Percentiles rank a stretch among this genome's conserved stretches.
Evolutionary conservation across 2,888 invertebrate genomes (phyloP).

Genomic region (Miltochrista miniata): DNA sequence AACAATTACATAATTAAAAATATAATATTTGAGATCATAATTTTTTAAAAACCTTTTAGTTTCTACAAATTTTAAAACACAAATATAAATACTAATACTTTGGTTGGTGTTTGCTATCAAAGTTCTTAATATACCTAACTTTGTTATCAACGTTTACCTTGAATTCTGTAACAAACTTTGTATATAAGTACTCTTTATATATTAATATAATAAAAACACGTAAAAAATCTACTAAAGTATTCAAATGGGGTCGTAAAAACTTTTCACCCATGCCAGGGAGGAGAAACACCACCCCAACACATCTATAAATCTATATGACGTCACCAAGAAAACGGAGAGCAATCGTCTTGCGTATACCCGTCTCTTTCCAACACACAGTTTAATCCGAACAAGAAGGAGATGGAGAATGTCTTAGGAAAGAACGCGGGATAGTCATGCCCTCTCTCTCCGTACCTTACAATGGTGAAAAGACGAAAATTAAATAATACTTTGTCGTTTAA

Average conservation of each 20-base stretch:
- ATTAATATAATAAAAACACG: no score
- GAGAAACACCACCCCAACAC: constrained; percentile 54
- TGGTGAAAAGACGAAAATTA: constrained; percentile 82
- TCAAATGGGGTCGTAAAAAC: constrained; percentile 66
- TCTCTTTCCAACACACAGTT: constrained; percentile 56
- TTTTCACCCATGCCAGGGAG: constrained; percentile 60
- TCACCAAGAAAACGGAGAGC: constrained; percentile 78
- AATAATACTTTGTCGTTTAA: constrained; percentile 83
- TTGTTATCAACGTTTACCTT: no score
- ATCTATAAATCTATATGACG: constrained; percentile 81
- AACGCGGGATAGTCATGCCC: constrained; percentile 51
- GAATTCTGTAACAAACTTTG: no score
- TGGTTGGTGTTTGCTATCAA: no score
- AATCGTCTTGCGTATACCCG: constrained; percentile 70
- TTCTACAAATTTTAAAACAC: no score
- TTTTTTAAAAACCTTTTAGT: no score
- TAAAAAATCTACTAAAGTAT: constrained; percentile 57
- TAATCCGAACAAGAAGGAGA: constrained; percentile 51
- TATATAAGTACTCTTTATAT: no score
- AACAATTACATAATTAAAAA: no score
- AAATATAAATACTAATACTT: no score
- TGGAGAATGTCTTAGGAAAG: constrained; percentile 64
- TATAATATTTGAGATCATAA: no score
- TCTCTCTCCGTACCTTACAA: constrained; percentile 74
- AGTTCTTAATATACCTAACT: no score